Evolutionary conservation across 2,113 vertebrate species (phyloP).

Genomic region (Spizaetus ornatus): DNA sequence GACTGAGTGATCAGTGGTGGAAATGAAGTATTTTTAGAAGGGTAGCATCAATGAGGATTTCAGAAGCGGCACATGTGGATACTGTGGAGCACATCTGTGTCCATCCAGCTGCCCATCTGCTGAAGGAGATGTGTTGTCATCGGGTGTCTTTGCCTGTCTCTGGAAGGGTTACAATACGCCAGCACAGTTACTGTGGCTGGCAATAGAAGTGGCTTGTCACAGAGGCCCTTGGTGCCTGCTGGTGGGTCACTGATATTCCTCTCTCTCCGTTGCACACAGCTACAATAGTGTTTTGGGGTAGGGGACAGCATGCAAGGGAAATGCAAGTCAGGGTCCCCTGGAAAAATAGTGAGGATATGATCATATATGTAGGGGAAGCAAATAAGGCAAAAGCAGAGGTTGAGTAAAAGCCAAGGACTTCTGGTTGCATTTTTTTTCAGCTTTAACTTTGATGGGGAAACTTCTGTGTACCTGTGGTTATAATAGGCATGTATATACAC

Average conservation of each 20-base stretch:
- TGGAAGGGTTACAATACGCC: rapidly evolving
- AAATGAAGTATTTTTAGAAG: neutral
- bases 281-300: neutral
- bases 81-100: neutral
- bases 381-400: neutral
- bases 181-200: too few species aligned
- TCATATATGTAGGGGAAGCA: neutral
- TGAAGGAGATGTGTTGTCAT: neutral
- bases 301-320: neutral
- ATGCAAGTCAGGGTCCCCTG: neutral
- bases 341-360: neutral
- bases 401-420: neutral
- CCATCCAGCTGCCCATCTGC: neutral
- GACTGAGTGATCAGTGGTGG: neutral
- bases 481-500: too few species aligned
- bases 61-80: neutral
- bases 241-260: neutral
- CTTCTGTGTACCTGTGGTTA: too few species aligned
- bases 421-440: neutral
- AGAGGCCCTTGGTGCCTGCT: neutral
- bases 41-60: neutral
- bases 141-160: neutral
- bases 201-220: neutral
- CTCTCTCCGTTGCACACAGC: rapidly evolving
- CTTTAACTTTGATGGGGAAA: too few species aligned